A percentile compares a stretch with the other conserved stretches of the same genome.
Conservation (phyloP, 2,888 invertebrate species). For the Atrina japonica region DNA sequence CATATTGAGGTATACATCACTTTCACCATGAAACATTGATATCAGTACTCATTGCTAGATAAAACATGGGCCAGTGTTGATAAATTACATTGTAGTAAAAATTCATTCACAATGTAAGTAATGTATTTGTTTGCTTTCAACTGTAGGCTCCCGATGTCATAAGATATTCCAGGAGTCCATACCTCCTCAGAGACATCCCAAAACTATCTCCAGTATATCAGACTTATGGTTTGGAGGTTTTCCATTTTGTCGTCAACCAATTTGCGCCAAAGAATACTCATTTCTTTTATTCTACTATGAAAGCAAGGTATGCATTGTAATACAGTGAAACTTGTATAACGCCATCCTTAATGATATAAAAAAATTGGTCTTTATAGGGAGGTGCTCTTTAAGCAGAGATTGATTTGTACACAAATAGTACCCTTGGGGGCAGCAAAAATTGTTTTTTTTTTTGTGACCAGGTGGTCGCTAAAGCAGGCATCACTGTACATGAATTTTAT, state of each 20-base stretch:
- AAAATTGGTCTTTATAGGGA: too few species aligned
- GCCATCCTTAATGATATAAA: too few species aligned
- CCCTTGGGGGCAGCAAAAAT: too few species aligned
- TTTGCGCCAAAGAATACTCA: slow-evolving; percentile 41
- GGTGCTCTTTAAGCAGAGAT: too few species aligned
- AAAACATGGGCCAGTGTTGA: slow-evolving; percentile 20
- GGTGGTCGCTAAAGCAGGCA: too few species aligned
- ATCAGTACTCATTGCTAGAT: slow-evolving; percentile 34
- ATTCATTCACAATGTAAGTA: too few species aligned
- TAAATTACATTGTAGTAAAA: slow-evolving; percentile 35
- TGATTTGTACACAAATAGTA: too few species aligned
- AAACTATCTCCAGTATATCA: slow-evolving; percentile 38
- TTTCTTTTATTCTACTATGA: slow-evolving; percentile 29
- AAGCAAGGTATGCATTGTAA: slow-evolving; percentile 29
- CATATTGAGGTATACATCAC: too few species aligned
- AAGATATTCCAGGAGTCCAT: slow-evolving; percentile 18
- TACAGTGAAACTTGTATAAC: too few species aligned
- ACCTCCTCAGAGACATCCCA: slow-evolving; percentile 18
- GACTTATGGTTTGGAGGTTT: slow-evolving; percentile 38
- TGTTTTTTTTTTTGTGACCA: too few species aligned
- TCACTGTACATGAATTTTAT: too few species aligned
- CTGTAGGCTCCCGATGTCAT: slow-evolving; percentile 27
- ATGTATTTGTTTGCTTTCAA: slow-evolving; percentile 1
- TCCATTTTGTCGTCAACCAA: slow-evolving; percentile 37
- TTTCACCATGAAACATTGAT: too few species aligned